Base-by-base conservation (phyloP, 2,888 invertebrate species). In the Ennomos quercinarius region DNA sequence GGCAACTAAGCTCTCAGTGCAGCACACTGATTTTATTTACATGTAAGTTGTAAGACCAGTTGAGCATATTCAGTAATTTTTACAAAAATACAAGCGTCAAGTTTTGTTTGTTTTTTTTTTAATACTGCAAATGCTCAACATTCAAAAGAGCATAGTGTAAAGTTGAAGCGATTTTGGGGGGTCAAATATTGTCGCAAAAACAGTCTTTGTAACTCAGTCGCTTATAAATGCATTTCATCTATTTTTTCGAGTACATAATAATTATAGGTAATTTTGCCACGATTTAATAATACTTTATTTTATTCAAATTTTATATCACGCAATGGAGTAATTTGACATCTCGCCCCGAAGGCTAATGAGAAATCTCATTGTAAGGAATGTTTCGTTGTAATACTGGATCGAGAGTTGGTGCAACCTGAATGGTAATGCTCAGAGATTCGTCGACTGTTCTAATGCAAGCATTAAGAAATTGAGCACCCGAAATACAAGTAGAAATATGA, bases 1-100 rank as follows among this genome's bases (percentile, higher is more conserved):
- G 91, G 91, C 91, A 91, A 91, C 91, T 86, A 91, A 89, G 88
- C 89, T 81, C 77, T 87, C 90, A 90, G 90, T 85, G 89, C 67
- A 64, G 63, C 68, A 66, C 87, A 87, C 89, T 84, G 89, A 90
- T 75, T 74, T 81, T 90, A 91, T 91, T 84, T 91, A 91, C 91
- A 91, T 76, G 76, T n/a, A 57, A 59, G 53, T 62, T 49, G 55
- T 27, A 27, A 57, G 54, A 62, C 45, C 49, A 40, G 59, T 59
- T 67, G 69, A 67, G 64, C 65, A 61, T 50, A 57, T 59, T 49
- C 60, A 58, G 47, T 34, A 17, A 44, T 40, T 10, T 36, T 10
- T 36, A 46, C 40, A 49, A 44, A 59, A 49, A 13, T 10, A 39
- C n/a, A 57, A 51, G 42, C 41, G 39, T 40, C 9, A 36, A 27